These are phyloP conservation scores for Ictidomys tridecemlineatus DNA, from an alignment of 2,113 vertebrate species.

Conservation along the genomic window DNA sequence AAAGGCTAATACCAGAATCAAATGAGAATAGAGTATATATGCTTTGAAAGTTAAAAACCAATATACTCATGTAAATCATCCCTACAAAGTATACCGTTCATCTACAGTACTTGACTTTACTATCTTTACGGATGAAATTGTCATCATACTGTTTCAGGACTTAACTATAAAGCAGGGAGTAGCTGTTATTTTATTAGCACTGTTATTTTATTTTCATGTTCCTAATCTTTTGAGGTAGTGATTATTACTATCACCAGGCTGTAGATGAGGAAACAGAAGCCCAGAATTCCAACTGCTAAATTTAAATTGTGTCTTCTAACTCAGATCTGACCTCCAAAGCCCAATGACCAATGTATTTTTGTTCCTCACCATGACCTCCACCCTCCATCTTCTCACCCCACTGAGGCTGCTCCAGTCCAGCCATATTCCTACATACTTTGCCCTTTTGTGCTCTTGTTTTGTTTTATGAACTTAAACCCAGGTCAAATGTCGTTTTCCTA, in stretches of 20 bases:
- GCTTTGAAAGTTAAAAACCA: conserved; percentile 17
- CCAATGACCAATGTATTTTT: neutral
- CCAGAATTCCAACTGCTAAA: neutral
- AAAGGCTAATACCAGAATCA: neutral
- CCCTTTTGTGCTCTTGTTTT: neutral
- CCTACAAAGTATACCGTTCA: neutral
- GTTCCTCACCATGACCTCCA: neutral
- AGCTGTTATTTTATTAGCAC: neutral
- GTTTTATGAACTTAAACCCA: neutral
- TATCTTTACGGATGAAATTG: neutral
- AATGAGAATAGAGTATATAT: neutral
- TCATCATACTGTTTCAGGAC: neutral
- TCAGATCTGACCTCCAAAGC: neutral
- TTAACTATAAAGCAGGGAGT: neutral
- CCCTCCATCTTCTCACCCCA: neutral
- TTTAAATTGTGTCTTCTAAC: neutral
- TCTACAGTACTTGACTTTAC: neutral
- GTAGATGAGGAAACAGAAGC: neutral
- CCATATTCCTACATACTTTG: neutral
- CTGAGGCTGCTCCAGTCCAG: neutral
- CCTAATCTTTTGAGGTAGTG: neutral
- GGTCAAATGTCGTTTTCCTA: neutral
- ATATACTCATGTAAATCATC: neutral
- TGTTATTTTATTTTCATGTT: conserved; percentile 34
- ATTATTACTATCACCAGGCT: neutral